Evolutionary conservation across 2,797 vertebrate genomes (phyloP).

Genomic region (Microctenopoma stevenorrisi): DNA sequence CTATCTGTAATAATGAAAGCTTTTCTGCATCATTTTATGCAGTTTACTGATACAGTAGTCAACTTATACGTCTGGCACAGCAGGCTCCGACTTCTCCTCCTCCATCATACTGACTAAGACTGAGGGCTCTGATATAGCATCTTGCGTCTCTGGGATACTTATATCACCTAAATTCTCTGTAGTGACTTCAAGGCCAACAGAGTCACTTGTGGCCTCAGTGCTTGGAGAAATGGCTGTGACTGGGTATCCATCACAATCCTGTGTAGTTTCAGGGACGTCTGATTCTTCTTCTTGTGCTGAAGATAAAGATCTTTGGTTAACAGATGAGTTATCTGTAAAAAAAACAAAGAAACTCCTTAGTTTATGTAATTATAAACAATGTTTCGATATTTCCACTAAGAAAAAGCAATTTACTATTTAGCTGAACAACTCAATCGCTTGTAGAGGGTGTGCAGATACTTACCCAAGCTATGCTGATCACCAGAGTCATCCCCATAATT

Average conservation of each 20-base stretch:
- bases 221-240: constrained; percentile 2
- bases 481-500: constrained; percentile 63
- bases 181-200: constrained; percentile 7
- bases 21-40: constrained; percentile 21
- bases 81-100: constrained; percentile 7
- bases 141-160: constrained; percentile 36
- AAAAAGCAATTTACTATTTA: constrained; percentile 1
- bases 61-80: constrained; percentile 31
- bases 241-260: not conserved
- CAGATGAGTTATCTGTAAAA: constrained; percentile 57
- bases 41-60: not conserved
- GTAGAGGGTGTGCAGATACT: constrained; percentile 27
- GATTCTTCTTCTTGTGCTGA: constrained; percentile 39
- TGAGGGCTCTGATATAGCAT: constrained; percentile 4
- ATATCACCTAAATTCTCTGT: constrained; percentile 29
- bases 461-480: constrained; percentile 67
- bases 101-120: constrained; percentile 11
- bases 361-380: no score
- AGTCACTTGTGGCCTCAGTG: constrained; percentile 17
- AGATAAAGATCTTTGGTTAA: constrained; percentile 51
- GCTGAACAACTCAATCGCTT: constrained; percentile 18
- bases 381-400: not conserved
- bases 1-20: constrained; percentile 38
- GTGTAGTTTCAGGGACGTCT: constrained; percentile 27
- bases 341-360: not conserved